These are phyloP conservation scores for Ctenosaura bakeri DNA, from an alignment of 2,797 vertebrate species.

Conservation along the genomic window DNA sequence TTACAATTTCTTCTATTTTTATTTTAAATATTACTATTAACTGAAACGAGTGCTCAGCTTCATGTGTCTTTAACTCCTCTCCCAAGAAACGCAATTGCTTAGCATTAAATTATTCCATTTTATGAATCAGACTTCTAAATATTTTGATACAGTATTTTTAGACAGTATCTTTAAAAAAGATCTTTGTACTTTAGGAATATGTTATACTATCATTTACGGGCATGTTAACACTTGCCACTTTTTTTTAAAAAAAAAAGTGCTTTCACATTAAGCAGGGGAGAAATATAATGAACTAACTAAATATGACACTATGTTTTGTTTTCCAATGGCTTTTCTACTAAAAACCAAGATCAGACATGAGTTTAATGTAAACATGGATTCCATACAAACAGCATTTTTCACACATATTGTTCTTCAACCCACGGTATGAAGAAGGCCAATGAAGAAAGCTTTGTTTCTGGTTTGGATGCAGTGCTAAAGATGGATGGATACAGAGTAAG, in stretches of 20 bases:
- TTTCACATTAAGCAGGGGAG: background rate
- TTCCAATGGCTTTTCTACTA: background rate
- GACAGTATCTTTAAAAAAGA: background rate
- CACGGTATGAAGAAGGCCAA: background rate
- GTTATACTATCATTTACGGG: background rate
- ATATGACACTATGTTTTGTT: background rate
- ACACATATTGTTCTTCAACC: background rate
- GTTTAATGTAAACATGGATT: background rate
- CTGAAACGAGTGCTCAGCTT: background rate
- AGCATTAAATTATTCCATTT: background rate
- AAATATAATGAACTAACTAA: conserved; percentile 17
- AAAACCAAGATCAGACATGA: background rate
- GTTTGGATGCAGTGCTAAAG: background rate
- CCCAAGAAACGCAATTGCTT: background rate
- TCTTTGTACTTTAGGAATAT: background rate
- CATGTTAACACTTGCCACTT: background rate
- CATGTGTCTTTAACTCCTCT: background rate
- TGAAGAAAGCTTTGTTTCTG: background rate
- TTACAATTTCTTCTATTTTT: background rate
- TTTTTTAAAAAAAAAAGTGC: background rate
- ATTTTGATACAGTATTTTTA: too few relatives aligned
- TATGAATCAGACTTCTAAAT: background rate
- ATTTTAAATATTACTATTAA: background rate
- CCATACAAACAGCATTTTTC: background rate
- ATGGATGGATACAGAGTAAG: background rate